Base-by-base conservation (phyloP, 2,888 invertebrate species). In the Pheosia tremula region DNA sequence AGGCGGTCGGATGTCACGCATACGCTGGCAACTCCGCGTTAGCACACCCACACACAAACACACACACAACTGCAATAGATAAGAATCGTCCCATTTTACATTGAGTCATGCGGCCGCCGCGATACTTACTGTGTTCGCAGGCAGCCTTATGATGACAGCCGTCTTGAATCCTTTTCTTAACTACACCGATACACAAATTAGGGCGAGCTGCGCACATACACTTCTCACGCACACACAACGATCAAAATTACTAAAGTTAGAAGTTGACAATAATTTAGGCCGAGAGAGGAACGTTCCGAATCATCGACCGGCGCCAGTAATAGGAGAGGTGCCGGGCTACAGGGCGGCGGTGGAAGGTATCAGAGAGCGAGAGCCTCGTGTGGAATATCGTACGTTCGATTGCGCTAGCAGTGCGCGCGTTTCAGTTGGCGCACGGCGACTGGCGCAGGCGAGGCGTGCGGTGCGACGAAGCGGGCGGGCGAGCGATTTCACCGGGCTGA, bases 401-500 rank as follows among this genome's bases (percentile, higher is more conserved):
- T 87, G 91, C 89, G 87, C 88, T 88, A 90, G 87, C 89, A 86
- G 93, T 92, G 93, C 92, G 93, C 91, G 91, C 93, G 92, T 91
- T 93, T 90, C 93, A 90, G 93, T 92, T 91, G 92, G 92, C 92
- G 93, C 92, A 92, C 89, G 87, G 90, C 91, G 92, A 93, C 92
- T 92, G 91, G 93, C 91, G 91, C 93, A 90, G 91, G 90, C 91
- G 83, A 90, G 92, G 91, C 89, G 88, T 84, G 91, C 86, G 90
- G 89, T 86, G 90, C 85, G 90, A 81, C 87, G 90, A 84, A 82
- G 90, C 90, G 91, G 91, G 91, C 90, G 91, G 90, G 89, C 90
- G 90, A 89, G 90, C 91, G 93, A 92, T 93, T 92, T 93, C 92
- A 93, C 93, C 91, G 93, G 90, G 91, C 90, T 90, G 91, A 92